Percentiles rank a stretch among this genome's conserved stretches.
These are phyloP conservation scores for Hypselothyrea guttata DNA, from an alignment of 2,888 invertebrate genomes.

Conservation along the genomic window DNA sequence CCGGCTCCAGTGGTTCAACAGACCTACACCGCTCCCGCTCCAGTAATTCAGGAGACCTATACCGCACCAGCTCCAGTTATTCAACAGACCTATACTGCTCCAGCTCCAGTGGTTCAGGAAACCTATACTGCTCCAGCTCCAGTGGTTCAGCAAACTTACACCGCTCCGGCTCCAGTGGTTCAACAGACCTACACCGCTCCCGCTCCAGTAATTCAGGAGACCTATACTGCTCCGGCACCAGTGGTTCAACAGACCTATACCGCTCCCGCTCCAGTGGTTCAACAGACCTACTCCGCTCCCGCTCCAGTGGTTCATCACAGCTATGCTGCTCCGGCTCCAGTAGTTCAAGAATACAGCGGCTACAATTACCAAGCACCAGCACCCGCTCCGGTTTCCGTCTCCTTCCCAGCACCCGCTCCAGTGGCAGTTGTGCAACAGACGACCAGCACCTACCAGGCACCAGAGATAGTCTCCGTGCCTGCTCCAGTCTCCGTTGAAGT, in stretches of 20 bases:
- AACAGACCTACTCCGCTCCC: constrained; percentile 18
- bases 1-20: constrained; percentile 36
- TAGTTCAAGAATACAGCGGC: constrained; percentile 28
- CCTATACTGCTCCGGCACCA: constrained; percentile 31
- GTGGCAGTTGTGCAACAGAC: constrained; percentile 27
- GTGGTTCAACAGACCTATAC: constrained; percentile 27
- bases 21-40: constrained; percentile 19
- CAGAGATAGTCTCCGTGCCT: constrained; percentile 19
- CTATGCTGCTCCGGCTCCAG: constrained; percentile 10
- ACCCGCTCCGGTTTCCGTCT: constrained; percentile 9
- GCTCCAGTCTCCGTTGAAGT: constrained; percentile 18
- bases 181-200: constrained; percentile 39
- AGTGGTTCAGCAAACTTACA: constrained; percentile 23
- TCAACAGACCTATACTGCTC: constrained; percentile 28
- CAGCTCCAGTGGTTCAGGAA: constrained; percentile 28
- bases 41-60: constrained; percentile 27
- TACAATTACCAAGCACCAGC: constrained; percentile 41
- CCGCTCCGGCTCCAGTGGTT: constrained; percentile 21
- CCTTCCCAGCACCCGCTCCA: constrained; percentile 13
- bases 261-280: constrained; percentile 22
- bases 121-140: constrained; percentile 11
- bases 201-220: constrained; percentile 22
- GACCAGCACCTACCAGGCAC: constrained; percentile 29
- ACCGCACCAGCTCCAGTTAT: constrained; percentile 24
- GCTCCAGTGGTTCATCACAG: constrained; percentile 22